These are phyloP conservation scores for Cylas formicarius DNA, from an alignment of 1,140 invertebrate species.

Conservation along the genomic window DNA sequence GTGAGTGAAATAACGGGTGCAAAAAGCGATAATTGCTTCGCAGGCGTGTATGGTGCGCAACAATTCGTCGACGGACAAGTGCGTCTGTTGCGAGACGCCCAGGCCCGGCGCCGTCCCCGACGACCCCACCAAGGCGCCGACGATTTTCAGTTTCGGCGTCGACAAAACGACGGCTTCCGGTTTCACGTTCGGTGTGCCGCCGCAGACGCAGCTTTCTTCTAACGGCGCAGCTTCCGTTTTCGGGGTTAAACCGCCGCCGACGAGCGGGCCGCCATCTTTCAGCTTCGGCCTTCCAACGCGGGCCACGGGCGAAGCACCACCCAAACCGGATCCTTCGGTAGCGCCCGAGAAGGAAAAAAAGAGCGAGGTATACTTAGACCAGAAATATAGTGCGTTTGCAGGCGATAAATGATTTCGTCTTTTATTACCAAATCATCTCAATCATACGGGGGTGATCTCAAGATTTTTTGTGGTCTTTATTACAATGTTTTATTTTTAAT, in stretches of 20 bases:
- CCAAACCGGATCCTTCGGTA: no score
- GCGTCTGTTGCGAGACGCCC: constrained; percentile 44
- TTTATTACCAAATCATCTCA: no score
- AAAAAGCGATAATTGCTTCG: constrained; percentile 24
- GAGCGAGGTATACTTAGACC: no score
- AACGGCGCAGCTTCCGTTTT: constrained; percentile 8
- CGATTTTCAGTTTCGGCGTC: constrained; percentile 44
- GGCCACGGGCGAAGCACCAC: background rate
- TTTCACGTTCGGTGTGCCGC: constrained; percentile 29
- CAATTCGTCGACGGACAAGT: constrained; percentile 43
- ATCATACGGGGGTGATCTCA: no score
- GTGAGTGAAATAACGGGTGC: background rate
- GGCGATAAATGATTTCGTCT: no score
- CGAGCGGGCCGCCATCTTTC: constrained; percentile 3
- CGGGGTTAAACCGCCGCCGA: constrained; percentile 3
- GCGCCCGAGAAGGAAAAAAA: no score
- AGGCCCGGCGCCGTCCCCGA: constrained; percentile 35
- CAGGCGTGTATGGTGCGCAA: constrained; percentile 50
- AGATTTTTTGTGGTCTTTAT: no score
- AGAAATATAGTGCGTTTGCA: no score
- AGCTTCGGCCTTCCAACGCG: constrained; percentile 5
- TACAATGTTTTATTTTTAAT: no score
- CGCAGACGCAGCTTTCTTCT: constrained; percentile 7
- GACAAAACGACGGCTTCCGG: constrained; percentile 33
- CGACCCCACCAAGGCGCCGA: constrained; percentile 15